phyloP scores from a whole-genome alignment of 1,140 invertebrate species.

The Nasonia longicornis region DNA sequence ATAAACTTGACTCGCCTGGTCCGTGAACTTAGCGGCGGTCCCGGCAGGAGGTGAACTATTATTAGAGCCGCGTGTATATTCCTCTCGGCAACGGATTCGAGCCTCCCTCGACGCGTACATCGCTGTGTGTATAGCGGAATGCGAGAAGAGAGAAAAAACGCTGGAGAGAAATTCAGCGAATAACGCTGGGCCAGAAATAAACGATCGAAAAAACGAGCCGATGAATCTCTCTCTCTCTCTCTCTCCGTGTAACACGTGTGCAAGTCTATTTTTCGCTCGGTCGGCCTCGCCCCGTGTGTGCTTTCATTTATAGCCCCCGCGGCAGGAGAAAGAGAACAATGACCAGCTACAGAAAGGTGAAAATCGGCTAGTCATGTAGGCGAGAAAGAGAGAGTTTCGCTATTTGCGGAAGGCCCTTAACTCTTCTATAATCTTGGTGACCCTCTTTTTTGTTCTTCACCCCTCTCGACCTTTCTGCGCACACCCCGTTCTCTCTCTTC shows the following conservation, averaged over 20 bases:
- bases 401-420: conserved; percentile 23
- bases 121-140: not conserved
- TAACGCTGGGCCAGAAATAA: not conserved
- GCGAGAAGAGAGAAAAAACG: not conserved
- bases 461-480: conserved; percentile 11
- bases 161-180: not conserved
- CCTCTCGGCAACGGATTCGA: not conserved
- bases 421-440: conserved; percentile 14
- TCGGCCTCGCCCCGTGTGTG: not conserved
- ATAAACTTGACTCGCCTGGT: conserved; percentile 37
- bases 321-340: not conserved
- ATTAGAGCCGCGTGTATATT: conserved; percentile 14
- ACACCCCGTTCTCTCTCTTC: not conserved
- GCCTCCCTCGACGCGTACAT: not conserved
- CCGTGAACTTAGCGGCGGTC: conserved; percentile 46
- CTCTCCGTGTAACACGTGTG: not conserved
- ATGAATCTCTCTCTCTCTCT: conserved; percentile 17
- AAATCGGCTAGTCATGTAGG: not conserved
- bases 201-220: conserved; percentile 47
- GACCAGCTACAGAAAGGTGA: not conserved
- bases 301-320: not conserved
- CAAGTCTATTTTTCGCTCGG: not conserved
- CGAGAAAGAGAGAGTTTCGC: not conserved
- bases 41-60: conserved; percentile 49
- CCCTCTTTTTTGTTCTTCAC: conserved; percentile 36